Evolutionary conservation across 1,140 invertebrate species (phyloP), one percentile per base, ranked within the genome.

Genomic region (Andrena cerasifolii): DNA sequence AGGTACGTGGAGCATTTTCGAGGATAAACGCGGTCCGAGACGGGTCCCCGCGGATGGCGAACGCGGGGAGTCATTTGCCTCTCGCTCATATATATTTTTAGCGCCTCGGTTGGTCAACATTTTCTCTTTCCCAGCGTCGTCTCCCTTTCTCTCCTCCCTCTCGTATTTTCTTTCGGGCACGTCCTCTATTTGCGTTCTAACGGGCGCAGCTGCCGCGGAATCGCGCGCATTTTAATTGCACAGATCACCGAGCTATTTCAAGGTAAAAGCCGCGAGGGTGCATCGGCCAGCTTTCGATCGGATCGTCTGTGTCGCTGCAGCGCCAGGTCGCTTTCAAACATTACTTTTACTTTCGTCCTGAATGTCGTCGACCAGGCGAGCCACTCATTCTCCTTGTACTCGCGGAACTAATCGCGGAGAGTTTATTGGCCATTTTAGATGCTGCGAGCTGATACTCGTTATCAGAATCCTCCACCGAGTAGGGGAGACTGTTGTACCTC

Each of bases 41-140:
- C 16, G 79, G 36, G 36, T 45, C 58, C n/a, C n/a, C 24, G 45
- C 53, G 33, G 49, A 28, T 24, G n/a, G 43, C 36, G 24, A 26
- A 12, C 70, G 56, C 78, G 79, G 78, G 77, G 61, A 88, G 87
- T 87, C 87, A 3, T 84, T 88, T 86, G 88, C 79, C 87, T 89
- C 81, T 88, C 80, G 86, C 79, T 77, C 43, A 47, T 83, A 84
- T 83, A 84, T 88, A 89, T 89, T 88, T 89, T 88, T 90, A 88
- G 89, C 80, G 65, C 80, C 76, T 56, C 66, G 78, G 66, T 82
- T 90, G 87, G 86, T 88, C 89, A 87, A 84, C 88, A 88, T 88
- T 89, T 84, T 78, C 80, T 84, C 78, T 82, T 83, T 86, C 62
- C 75, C 65, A 74, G 26, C 67, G 67, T 62, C 53, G 78, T n/a